Conservation (phyloP, 2,113 vertebrate genomes). For the Amia ocellicauda region DNA sequence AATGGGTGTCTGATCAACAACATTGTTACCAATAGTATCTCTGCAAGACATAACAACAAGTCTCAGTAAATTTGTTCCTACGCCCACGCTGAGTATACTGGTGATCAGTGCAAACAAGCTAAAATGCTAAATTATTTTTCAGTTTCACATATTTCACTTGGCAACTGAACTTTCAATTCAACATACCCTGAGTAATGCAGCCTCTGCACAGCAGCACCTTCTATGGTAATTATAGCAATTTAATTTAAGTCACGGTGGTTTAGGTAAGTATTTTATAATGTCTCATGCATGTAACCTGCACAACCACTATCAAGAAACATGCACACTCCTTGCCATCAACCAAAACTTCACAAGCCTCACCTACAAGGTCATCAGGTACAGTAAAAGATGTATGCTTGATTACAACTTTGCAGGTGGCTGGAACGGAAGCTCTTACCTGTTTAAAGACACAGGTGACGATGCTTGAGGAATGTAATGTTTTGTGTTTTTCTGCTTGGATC, state of each 20-base stretch:
- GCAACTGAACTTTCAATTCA: too few relatives aligned
- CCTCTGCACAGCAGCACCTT: neutral
- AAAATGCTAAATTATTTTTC: too few relatives aligned
- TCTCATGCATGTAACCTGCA: neutral
- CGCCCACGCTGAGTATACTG: too few relatives aligned
- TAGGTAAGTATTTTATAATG: neutral
- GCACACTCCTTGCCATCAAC: neutral
- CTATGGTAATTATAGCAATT: neutral
- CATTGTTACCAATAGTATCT: too few relatives aligned
- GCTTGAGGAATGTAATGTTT: neutral
- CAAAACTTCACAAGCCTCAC: neutral
- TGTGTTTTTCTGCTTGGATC: neutral
- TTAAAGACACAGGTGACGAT: neutral
- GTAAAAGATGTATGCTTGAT: neutral
- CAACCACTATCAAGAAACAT: neutral
- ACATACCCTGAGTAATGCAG: too few relatives aligned
- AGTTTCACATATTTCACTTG: too few relatives aligned
- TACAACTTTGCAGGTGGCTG: too few relatives aligned
- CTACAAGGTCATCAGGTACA: neutral
- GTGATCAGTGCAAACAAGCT: too few relatives aligned
- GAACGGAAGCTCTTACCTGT: too few relatives aligned
- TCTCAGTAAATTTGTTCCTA: too few relatives aligned
- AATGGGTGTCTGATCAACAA: too few relatives aligned
- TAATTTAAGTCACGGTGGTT: neutral
- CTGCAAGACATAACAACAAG: too few relatives aligned